A percentile compares a stretch with the other conserved stretches of the same genome.
These are phyloP conservation scores for Siphlonurus alternatus DNA, from an alignment of 2,888 invertebrate species.

Conservation along the genomic window DNA sequence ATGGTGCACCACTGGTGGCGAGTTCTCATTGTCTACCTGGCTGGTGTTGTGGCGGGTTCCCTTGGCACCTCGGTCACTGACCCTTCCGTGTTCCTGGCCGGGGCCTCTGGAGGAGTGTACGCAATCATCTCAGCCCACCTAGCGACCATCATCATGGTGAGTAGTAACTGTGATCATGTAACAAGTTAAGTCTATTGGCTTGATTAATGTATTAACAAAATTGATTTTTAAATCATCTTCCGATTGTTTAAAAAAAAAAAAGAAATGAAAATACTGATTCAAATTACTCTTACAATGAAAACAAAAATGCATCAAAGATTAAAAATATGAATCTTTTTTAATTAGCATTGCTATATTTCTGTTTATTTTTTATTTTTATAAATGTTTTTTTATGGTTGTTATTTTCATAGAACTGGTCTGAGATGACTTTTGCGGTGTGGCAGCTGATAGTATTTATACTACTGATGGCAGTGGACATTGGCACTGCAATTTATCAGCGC, in stretches of 20 bases:
- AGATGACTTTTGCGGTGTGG: conserved; percentile 86
- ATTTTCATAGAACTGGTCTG: conserved; percentile 94
- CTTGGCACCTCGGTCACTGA: conserved; percentile 66
- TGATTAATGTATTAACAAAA: conserved; percentile 16
- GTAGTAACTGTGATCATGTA: too few relatives aligned
- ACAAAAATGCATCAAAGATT: too few relatives aligned
- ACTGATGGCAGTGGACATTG: conserved; percentile 67
- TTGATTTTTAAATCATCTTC: background rate
- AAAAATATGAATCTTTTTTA: too few relatives aligned
- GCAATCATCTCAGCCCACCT: conserved; percentile 86
- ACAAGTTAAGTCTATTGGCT: too few relatives aligned
- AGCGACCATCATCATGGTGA: conserved; percentile 75
- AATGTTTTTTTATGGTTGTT: too few relatives aligned
- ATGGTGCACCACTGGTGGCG: conserved; percentile 95
- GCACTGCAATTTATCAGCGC: conserved; percentile 78
- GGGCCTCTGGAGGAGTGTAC: conserved; percentile 92
- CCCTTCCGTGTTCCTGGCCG: conserved; percentile 66
- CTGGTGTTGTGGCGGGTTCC: conserved; percentile 73
- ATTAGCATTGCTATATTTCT: too few relatives aligned
- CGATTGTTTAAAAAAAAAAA: too few relatives aligned
- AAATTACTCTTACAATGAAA: too few relatives aligned
- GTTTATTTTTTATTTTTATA: too few relatives aligned
- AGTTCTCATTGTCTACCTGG: conserved; percentile 63
- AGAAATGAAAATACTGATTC: too few relatives aligned
- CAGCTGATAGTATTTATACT: conserved; percentile 69